Evolutionary conservation across 2,113 vertebrate genomes (phyloP), one percentile per base, ranked within the genome.

Genomic region (Opisthocomus hoazin): DNA sequence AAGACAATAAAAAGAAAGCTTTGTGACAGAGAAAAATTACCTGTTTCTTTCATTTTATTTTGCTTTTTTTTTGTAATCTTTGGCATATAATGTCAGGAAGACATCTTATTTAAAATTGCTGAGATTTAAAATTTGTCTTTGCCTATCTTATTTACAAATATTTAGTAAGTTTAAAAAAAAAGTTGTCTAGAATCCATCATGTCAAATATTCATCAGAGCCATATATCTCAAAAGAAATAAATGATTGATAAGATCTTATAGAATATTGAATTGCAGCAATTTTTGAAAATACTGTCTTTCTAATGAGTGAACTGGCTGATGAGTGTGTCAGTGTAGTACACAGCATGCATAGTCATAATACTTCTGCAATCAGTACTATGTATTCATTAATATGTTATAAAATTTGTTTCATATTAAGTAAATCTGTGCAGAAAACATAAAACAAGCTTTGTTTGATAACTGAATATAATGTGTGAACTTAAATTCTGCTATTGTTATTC

Each of bases 351-450:
- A 79, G 36, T 74, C 66, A 46, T 26, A 43, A 58, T 68, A 87
- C 45, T 94, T 97, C 70, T 94, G 36, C 90, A 95, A 23, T 69
- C 37, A 69, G 3, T 54, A 56, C 45, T 91, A 73, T 30, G 20
- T 90, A 75, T 77, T 79, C 29, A 61, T 78, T 65, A 64, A 37
- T 30, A 83, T 53, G 48, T 83, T 83, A 89, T 27, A 39, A 12
- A 91, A 93, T 94, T 75, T 95, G 27, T 88, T 94, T 94, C 41
- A 68, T 50, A 84, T 83, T 27, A 94, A 92, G 51, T 90, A 88
- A 87, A 60, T 70, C 29, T 43, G 15, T 57, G 27, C 20, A 85
- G 76, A 77, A 74, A 65, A 69, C 32, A 29, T 84, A 78, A 74
- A 95, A 34, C 27, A 58, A 61, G 32, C 36, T 93, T 83, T 66